These are phyloP conservation scores for Campoletis raptor DNA, from an alignment of 2,888 invertebrate genomes.

Conservation along the genomic window DNA sequence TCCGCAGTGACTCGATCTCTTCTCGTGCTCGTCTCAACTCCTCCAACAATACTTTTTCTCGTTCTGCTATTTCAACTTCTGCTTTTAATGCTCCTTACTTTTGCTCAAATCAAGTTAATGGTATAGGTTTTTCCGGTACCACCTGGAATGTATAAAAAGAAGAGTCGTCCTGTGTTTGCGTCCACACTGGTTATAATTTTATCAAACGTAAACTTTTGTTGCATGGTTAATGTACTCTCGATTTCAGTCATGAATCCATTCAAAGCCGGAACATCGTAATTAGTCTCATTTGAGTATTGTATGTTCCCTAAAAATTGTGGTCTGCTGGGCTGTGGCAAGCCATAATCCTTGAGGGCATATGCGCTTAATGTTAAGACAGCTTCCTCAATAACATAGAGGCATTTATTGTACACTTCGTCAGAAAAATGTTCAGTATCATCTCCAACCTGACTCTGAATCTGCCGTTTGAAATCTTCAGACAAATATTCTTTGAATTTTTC, in stretches of 20 bases:
- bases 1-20: background rate
- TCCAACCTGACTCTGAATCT: no score
- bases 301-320: conserved; percentile 2
- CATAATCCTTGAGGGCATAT: conserved; percentile 6
- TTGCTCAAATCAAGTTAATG: conserved; percentile 79
- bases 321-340: background rate
- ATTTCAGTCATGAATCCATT: conserved; percentile 60
- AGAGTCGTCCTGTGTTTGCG: no score
- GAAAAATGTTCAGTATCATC: no score
- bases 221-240: background rate
- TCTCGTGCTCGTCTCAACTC: background rate
- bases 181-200: no score
- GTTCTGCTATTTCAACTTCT: conserved; percentile 59
- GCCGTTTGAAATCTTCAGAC: no score
- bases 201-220: conserved; percentile 62
- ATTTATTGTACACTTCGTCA: no score
- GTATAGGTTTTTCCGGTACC: no score
- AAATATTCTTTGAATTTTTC: no score
- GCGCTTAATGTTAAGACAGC: background rate
- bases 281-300: background rate
- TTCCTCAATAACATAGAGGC: conserved; percentile 5
- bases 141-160: no score
- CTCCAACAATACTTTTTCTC: conserved; percentile 57
- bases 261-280: background rate
- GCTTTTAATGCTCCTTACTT: conserved; percentile 72